Evolutionary conservation across 2,113 vertebrate genomes (phyloP).

Genomic region (Eidolon helvum): DNA sequence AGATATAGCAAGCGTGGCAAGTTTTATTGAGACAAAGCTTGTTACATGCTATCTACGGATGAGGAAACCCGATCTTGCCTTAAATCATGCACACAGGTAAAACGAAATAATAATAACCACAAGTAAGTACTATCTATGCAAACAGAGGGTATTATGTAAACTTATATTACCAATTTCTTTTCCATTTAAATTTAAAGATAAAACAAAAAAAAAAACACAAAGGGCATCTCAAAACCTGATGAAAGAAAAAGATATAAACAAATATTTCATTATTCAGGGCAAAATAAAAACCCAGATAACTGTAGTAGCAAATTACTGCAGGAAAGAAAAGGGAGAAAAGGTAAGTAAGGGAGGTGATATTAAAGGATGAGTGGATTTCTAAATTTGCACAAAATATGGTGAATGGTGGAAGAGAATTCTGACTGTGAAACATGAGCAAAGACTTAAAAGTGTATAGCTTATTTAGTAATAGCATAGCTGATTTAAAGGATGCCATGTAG

Average conservation of each 20-base stretch:
- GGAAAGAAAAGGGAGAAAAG: neutral
- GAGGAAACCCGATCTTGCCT: conserved; percentile 80
- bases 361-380: neutral
- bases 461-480: neutral
- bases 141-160: neutral
- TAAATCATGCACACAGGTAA: conserved; percentile 86
- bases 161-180: neutral
- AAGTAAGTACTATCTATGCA: conserved; percentile 20
- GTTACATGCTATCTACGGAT: conserved; percentile 83
- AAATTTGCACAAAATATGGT: neutral
- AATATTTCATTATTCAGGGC: neutral
- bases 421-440: neutral
- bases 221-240: neutral
- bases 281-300: neutral
- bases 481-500: neutral
- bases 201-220: conserved; percentile 9
- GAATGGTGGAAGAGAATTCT: neutral
- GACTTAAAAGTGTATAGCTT: neutral
- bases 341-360: neutral
- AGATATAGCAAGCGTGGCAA: conserved; percentile 80
- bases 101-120: conserved; percentile 44
- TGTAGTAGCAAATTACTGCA: neutral
- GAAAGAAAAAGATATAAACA: neutral
- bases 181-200: conserved; percentile 7
- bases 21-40: conserved; percentile 85